Base-by-base conservation (phyloP, 2,797 vertebrate species). In the Rachycentron canadum region DNA sequence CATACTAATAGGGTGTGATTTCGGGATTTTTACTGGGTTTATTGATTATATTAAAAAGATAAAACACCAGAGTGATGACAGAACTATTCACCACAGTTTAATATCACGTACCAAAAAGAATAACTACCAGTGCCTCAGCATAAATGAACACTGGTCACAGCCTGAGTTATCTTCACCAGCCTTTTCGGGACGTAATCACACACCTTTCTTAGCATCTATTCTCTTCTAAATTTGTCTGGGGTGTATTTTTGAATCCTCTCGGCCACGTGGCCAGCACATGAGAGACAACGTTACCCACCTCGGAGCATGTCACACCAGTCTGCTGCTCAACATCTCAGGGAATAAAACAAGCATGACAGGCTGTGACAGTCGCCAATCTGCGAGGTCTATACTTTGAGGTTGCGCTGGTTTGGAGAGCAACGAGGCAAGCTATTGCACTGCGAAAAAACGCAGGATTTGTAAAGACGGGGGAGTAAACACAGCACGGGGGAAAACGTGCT, bases 311-410 rank as follows among this genome's bases (percentile, higher is more conserved):
- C 73, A 76, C 62, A 74, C 14, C 50, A 50, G 79, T 21, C 60
- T 49, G 66, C 61, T 64, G 49, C 77, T 87, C 52, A 25, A 38
- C 65, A 66, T 78, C 63, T 89, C 56, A 8, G 61, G 52, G 79
- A 83, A 82, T 73, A 86, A 89, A 90, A 87, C 80, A 83, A 87
- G 76, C 83, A 40, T 69, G 80, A 86, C 86, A 38, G 81, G 79
- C 78, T n/a, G 63, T 73, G 83, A 79, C 83, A 77, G 84, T 84
- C 81, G 10, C 81, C 85, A 76, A 86, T 85, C 81, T 16, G 69
- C 49, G 2, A 76, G 59, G 25, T 86, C 90, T 90, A 64, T 91
- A 92, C 79, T 91, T 88, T 89, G 88, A 90, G 87, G 92, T 88
- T 40, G 71, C 23, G 66, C 77, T 91, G 90, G 89, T 90, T 89